Evolutionary conservation across 1,140 invertebrate species (phyloP).

Genomic region (Ips typographus): DNA sequence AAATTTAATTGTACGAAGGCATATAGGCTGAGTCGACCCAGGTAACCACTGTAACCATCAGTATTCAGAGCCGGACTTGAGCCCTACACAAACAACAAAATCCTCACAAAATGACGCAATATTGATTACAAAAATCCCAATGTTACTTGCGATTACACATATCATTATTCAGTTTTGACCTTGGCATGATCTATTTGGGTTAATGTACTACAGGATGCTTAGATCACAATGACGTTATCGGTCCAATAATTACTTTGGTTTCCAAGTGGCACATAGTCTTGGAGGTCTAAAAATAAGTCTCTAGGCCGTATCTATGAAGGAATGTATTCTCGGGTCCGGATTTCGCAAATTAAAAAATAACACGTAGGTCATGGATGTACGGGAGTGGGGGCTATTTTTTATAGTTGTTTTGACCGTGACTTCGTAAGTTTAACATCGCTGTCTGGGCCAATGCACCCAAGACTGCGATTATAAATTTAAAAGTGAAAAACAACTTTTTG

Average conservation of each 20-base stretch:
- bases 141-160: conserved; percentile 5
- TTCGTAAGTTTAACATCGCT: conserved; percentile 27
- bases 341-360: conserved; percentile 23
- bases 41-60: neutral
- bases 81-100: neutral
- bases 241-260: neutral
- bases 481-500: conserved; percentile 33
- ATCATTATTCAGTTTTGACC: conserved; percentile 22
- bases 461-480: conserved; percentile 29
- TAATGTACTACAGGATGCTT: conserved; percentile 1
- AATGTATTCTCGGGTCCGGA: conserved; percentile 2
- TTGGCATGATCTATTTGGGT: conserved; percentile 15
- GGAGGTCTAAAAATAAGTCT: conserved; percentile 6
- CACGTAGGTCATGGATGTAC: conserved; percentile 24
- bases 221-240: conserved; percentile 1
- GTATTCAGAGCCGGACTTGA: neutral
- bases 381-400: conserved; percentile 22
- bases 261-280: neutral
- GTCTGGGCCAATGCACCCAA: conserved; percentile 32
- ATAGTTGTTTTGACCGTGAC: conserved; percentile 33
- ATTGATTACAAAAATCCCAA: neutral
- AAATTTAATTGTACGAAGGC: conserved; percentile 15
- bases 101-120: neutral
- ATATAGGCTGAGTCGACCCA: conserved; percentile 1
- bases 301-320: neutral